phyloP scores from a whole-genome alignment of 2,113 vertebrate genomes.

The Australoheros scitulus region DNA sequence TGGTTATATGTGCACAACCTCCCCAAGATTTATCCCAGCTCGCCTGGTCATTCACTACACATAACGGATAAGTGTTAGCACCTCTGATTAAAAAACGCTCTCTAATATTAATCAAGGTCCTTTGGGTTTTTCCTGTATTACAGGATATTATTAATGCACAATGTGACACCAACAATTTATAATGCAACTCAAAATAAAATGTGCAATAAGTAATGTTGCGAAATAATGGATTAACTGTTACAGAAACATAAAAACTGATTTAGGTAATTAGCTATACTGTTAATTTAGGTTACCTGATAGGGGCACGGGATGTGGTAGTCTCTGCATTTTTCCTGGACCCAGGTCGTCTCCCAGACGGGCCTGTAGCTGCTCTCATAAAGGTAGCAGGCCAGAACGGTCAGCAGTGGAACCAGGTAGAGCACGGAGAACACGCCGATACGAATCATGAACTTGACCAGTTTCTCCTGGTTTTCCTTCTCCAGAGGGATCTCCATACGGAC shows the following conservation, averaged over 20 bases:
- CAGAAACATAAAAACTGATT: too few species aligned
- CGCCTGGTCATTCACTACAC: not conserved
- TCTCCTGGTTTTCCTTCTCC: conserved; percentile 99
- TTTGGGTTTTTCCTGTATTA: not conserved
- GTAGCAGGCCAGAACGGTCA: conserved; percentile 93
- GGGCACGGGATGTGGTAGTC: conserved; percentile 99
- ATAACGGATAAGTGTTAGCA: not conserved
- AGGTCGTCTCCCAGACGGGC: conserved; percentile 92
- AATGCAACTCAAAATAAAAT: not conserved
- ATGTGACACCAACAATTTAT: not conserved
- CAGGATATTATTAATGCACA: too few species aligned
- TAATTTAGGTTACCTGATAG: conserved; percentile 82
- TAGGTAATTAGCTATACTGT: not conserved
- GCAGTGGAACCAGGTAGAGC: conserved; percentile 94
- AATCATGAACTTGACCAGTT: conserved; percentile 99
- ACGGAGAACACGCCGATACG: conserved; percentile 98
- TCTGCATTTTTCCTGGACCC: conserved; percentile 93
- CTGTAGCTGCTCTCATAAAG: conserved; percentile 95
- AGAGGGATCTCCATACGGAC: conserved; percentile 97
- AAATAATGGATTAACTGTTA: too few species aligned
- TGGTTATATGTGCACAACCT: not conserved
- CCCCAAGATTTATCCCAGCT: not conserved
- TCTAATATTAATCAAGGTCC: not conserved
- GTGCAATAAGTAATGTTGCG: not conserved
- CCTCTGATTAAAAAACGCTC: too few species aligned